Evolutionary conservation across 2,888 invertebrate species (phyloP).

Genomic region (Caenorhabditis panamensis): DNA sequence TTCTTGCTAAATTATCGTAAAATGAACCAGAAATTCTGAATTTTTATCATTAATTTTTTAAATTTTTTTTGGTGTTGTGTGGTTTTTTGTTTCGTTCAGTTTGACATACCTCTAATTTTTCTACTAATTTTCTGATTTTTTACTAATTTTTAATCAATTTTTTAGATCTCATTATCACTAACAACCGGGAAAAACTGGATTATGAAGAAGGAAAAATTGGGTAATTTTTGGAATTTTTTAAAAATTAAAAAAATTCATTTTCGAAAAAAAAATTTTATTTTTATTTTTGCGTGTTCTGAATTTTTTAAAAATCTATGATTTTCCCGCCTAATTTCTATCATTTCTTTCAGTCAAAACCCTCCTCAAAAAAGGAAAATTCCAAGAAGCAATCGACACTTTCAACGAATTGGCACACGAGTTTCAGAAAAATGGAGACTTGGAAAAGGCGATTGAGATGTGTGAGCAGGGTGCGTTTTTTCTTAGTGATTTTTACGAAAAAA

Average conservation of each 20-base stretch:
- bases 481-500: background rate
- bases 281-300: background rate
- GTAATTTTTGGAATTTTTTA: background rate
- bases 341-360: slow-evolving; percentile 14
- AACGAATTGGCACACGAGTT: slow-evolving; percentile 28
- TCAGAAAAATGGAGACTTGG: slow-evolving; percentile 12
- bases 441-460: slow-evolving; percentile 26
- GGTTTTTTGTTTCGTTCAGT: slow-evolving; percentile 28
- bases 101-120: background rate
- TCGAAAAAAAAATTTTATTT: too few species aligned
- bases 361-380: slow-evolving; percentile 3
- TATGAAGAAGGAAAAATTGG: background rate
- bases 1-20: background rate
- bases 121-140: background rate
- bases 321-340: too few species aligned
- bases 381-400: slow-evolving; percentile 26
- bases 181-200: too few species aligned
- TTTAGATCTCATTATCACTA: too few species aligned
- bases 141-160: background rate
- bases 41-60: background rate
- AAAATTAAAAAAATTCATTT: too few species aligned
- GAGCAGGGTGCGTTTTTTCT: slow-evolving; percentile 38
- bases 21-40: background rate
- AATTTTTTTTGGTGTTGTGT: slow-evolving; percentile 14
- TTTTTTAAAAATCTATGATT: background rate